Evolutionary conservation across 2,797 vertebrate species (phyloP).

Genomic region (Syngnathus acus): DNA sequence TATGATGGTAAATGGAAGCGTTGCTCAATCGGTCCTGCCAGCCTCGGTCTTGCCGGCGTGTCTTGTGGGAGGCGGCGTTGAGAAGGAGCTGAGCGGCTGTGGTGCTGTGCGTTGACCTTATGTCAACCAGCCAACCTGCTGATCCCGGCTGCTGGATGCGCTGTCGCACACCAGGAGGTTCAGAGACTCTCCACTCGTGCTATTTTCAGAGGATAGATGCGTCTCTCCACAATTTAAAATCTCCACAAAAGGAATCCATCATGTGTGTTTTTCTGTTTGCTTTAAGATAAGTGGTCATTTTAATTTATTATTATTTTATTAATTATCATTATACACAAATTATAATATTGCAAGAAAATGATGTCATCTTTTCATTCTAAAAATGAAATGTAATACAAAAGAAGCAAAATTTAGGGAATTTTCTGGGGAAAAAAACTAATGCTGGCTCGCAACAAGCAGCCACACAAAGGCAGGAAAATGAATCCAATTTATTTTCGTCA

Average conservation of each 20-base stretch:
- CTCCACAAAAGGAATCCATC: no score
- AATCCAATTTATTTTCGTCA: no score
- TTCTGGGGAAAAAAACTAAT: no score
- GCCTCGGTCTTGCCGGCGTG: neutral
- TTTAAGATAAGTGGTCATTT: no score
- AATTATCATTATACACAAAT: neutral
- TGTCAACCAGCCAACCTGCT: constrained; percentile 45
- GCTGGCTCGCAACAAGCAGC: no score
- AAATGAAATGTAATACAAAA: no score
- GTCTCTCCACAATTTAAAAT: no score
- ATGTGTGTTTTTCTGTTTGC: no score
- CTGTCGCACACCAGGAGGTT: constrained; percentile 42
- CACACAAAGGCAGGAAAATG: no score
- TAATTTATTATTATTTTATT: neutral
- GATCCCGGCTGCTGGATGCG: constrained; percentile 36
- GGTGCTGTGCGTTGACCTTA: constrained; percentile 45
- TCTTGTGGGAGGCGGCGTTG: neutral
- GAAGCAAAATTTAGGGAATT: no score
- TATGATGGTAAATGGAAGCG: constrained; percentile 80
- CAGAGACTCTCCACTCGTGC: constrained; percentile 35
- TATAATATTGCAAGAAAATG: neutral
- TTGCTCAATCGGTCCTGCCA: neutral
- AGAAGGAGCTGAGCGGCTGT: constrained; percentile 18
- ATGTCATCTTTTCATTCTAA: no score
- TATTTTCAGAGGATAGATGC: constrained; percentile 48